Conservation (phyloP, 1,140 invertebrate genomes). For the Chelonus insularis region DNA sequence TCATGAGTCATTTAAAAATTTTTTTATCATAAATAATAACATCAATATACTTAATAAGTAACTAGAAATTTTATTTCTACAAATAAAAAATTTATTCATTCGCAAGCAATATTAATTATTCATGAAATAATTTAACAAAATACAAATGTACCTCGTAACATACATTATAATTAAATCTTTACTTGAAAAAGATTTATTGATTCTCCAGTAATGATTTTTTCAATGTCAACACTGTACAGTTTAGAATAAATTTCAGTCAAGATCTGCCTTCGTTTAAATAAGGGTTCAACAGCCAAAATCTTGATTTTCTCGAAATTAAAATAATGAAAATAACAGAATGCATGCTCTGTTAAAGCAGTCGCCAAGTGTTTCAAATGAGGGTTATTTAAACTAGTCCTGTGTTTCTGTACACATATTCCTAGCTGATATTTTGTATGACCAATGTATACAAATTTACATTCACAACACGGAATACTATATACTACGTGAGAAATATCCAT, state of each 20-base stretch:
- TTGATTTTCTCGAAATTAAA: constrained; percentile 11
- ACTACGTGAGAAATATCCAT: neutral
- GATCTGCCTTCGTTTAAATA: neutral
- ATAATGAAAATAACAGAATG: neutral
- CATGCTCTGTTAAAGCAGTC: constrained; percentile 5
- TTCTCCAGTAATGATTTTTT: no score
- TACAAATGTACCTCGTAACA: no score
- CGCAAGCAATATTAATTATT: no score
- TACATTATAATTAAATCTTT: no score
- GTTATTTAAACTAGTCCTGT: neutral
- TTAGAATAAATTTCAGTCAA: constrained; percentile 4
- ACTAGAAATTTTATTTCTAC: no score
- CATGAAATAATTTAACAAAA: no score
- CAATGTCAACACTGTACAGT: no score
- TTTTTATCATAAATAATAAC: no score
- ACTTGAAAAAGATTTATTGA: no score
- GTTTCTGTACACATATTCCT: neutral
- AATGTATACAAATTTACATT: constrained; percentile 19
- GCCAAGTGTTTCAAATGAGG: neutral
- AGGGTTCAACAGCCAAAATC: constrained; percentile 6
- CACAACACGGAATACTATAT: constrained; percentile 11
- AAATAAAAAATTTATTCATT: no score
- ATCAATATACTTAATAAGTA: no score
- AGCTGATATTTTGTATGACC: constrained; percentile 13
- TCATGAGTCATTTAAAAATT: no score